These are phyloP conservation scores for Peromyscus aztecus DNA, from an alignment of 2,797 vertebrate species.

Conservation along the genomic window DNA sequence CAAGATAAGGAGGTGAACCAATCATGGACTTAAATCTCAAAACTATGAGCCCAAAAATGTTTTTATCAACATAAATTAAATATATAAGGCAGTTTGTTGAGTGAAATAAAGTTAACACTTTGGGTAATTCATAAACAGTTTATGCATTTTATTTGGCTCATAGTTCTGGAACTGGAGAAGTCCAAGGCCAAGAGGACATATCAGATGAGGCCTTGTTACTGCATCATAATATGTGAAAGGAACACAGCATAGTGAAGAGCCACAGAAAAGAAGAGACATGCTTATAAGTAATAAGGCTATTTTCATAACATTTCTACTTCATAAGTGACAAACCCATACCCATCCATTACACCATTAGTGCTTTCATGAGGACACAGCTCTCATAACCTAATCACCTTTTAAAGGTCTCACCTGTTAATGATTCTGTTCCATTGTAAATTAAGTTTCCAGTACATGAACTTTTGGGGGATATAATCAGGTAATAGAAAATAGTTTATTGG, in stretches of 20 bases:
- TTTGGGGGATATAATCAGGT: background rate
- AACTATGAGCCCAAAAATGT: background rate
- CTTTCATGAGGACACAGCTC: background rate
- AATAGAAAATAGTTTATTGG: background rate
- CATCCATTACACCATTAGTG: background rate
- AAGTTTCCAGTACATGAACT: background rate
- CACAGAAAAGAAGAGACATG: background rate
- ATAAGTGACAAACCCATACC: background rate
- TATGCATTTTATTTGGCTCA: background rate
- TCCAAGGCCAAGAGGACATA: background rate
- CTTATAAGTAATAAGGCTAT: background rate
- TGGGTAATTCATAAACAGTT: background rate
- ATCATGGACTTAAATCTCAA: background rate
- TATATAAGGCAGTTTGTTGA: background rate
- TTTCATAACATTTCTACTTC: background rate
- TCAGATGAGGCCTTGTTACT: background rate
- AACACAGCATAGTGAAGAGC: too few species aligned
- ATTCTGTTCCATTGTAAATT: background rate
- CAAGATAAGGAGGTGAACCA: background rate
- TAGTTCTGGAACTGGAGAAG: background rate
- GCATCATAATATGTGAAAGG: background rate
- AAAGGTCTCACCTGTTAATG: background rate
- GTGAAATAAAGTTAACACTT: background rate
- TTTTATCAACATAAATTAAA: background rate
- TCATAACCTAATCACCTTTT: background rate